Evolutionary conservation across 2,888 invertebrate genomes (phyloP).

Genomic region (Zhuqinia jingwanae): DNA sequence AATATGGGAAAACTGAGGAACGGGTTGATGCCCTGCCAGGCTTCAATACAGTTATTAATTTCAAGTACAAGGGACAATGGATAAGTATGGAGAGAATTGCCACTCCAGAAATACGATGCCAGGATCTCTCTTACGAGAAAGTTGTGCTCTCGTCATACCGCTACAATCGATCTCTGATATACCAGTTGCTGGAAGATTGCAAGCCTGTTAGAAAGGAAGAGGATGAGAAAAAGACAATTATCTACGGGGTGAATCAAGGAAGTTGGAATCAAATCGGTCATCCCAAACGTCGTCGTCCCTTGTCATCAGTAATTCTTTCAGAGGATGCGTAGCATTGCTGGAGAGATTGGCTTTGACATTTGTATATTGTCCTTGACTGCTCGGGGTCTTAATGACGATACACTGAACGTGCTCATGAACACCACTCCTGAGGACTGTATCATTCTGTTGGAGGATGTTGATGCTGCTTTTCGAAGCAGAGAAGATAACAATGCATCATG

Average conservation of each 20-base stretch:
- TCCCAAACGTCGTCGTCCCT: slow-evolving; percentile 91
- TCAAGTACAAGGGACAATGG: slow-evolving; percentile 90
- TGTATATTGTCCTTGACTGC: slow-evolving; percentile 68
- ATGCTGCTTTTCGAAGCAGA: slow-evolving; percentile 87
- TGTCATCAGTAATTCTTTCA: slow-evolving; percentile 93
- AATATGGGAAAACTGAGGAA: slow-evolving; percentile 50
- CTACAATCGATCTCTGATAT: slow-evolving; percentile 85
- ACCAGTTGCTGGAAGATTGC: slow-evolving; percentile 82
- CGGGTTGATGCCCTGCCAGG: slow-evolving; percentile 58
- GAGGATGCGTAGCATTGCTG: slow-evolving; percentile 81
- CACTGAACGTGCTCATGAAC: slow-evolving; percentile 72
- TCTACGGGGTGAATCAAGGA: slow-evolving; percentile 87
- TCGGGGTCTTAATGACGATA: slow-evolving; percentile 66
- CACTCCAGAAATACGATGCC: slow-evolving; percentile 90
- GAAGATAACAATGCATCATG: slow-evolving; percentile 82
- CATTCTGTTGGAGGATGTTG: slow-evolving; percentile 75
- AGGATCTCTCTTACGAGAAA: slow-evolving; percentile 97
- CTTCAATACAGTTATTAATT: slow-evolving; percentile 32
- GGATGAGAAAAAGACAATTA: slow-evolving; percentile 94
- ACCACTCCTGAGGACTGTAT: slow-evolving; percentile 86
- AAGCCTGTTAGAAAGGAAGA: slow-evolving; percentile 90
- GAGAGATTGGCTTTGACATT: slow-evolving; percentile 69
- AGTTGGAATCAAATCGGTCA: slow-evolving; percentile 99
- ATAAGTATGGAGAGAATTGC: slow-evolving; percentile 94
- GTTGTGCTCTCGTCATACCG: slow-evolving; percentile 96